These are phyloP conservation scores for Tortricodes alternella DNA, from an alignment of 2,888 invertebrate species.

Conservation along the genomic window DNA sequence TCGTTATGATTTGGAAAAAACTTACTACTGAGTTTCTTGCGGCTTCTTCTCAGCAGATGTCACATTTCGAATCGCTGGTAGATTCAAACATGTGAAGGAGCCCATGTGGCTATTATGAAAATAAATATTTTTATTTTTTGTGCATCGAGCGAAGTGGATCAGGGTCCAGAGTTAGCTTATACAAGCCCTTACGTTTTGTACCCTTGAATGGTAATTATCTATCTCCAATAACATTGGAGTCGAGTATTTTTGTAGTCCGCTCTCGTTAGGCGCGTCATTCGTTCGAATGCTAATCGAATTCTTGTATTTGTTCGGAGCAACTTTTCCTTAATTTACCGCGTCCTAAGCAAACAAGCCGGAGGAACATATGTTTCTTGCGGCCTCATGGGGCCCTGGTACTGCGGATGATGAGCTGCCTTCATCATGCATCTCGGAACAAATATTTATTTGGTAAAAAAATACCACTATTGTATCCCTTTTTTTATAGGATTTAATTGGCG, in stretches of 20 bases:
- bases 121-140: conserved; percentile 17
- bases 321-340: conserved; percentile 43
- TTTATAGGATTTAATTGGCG: background rate
- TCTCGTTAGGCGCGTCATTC: conserved; percentile 34
- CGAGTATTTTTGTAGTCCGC: conserved; percentile 12
- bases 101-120: too few relatives aligned
- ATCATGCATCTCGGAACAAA: conserved; percentile 12
- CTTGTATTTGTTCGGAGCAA: conserved; percentile 47
- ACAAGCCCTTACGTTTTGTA: conserved; percentile 2
- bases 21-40: too few relatives aligned
- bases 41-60: too few relatives aligned
- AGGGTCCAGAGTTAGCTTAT: conserved; percentile 6
- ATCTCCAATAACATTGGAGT: conserved; percentile 6
- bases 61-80: too few relatives aligned
- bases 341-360: conserved; percentile 47
- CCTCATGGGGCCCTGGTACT: conserved; percentile 33
- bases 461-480: too few relatives aligned
- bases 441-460: too few relatives aligned
- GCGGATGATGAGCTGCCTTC: conserved; percentile 16
- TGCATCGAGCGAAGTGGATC: background rate
- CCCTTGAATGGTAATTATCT: conserved; percentile 17
- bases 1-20: too few relatives aligned
- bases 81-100: too few relatives aligned
- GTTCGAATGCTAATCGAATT: conserved; percentile 46
- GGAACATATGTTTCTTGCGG: conserved; percentile 41